Evolutionary conservation across 2,113 vertebrate species (phyloP), one percentile per base, ranked within the genome.

Genomic region (Pogonocichla stellata): DNA sequence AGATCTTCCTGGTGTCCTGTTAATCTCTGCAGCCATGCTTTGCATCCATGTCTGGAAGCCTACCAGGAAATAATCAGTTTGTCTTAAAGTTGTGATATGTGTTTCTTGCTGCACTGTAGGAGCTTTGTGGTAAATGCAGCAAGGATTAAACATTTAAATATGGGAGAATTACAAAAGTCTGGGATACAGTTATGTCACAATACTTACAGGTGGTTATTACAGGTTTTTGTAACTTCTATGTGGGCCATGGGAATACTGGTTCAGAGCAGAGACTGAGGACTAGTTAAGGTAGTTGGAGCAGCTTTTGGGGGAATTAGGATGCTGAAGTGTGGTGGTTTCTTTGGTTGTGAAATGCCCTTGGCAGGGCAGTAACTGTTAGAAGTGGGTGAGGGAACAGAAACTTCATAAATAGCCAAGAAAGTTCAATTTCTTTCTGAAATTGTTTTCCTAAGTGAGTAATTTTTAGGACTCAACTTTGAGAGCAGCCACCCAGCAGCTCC

Each of bases 1-100:
- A 56, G 28, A 31, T 36, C 48, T 48, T 62, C 12, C 14, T 56
- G 29, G 7, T 33, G 9, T 40, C 48, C 47, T n/a, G 28, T 26
- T 50, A 25, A 61, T 60, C 26, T 56, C 47, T 62, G 66, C 34
- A 67, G 66, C 54, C 43, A 7, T 1, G 1, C 62, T 6, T 34
- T 29, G 10, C 1, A 3, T 29, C 58, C 40, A 3, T 15, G 16
- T 5, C 17, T 34, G 23, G 53, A 50, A 54, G 28, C 19, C 42
- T 51, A 10, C 12, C 48, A 74, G 43, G 24, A 57, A 47, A 83
- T 33, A 11, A 42, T 26, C 19, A 56, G 9, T 14, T 60, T n/a
- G 12, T 51, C 24, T 23, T 38, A 5, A 40, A 51, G 47, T 15
- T 60, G 19, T 60, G 40, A 13, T 80, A 2, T 0, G 2, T 40